phyloP scores from a whole-genome alignment of 2,888 invertebrate species.

The Aphodius sticticus region DNA sequence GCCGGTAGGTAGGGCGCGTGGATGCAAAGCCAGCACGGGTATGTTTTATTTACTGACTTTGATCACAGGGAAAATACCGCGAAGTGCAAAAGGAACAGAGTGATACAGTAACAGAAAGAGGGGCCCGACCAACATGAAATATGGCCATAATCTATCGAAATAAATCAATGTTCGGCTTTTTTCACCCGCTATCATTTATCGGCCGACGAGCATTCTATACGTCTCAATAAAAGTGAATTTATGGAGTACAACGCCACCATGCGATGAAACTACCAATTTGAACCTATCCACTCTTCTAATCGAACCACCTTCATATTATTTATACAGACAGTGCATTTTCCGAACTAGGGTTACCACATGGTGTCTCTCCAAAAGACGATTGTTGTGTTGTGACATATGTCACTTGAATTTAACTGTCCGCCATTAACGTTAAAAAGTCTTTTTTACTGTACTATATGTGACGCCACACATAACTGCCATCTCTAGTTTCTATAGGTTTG shows the following conservation, averaged over 20 bases:
- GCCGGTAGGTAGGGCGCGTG: not conserved
- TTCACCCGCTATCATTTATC: conserved; percentile 23
- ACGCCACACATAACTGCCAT: too few species aligned
- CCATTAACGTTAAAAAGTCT: too few species aligned
- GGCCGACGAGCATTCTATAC: conserved; percentile 11
- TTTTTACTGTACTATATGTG: too few species aligned
- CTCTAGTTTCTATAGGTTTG: too few species aligned
- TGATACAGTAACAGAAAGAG: not conserved
- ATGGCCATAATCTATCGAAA: conserved; percentile 25
- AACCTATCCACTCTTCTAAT: not conserved
- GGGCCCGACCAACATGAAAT: conserved; percentile 6
- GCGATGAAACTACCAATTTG: conserved; percentile 19
- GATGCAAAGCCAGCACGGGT: not conserved
- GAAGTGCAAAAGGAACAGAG: conserved; percentile 22
- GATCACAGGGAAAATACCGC: conserved; percentile 8
- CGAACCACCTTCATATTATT: not conserved
- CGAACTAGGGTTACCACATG: not conserved
- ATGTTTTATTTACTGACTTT: conserved; percentile 12
- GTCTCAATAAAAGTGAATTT: conserved; percentile 24
- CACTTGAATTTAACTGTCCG: too few species aligned
- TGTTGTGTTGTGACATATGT: not conserved
- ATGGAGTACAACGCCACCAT: conserved; percentile 12
- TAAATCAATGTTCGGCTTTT: conserved; percentile 26
- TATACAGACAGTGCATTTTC: not conserved
- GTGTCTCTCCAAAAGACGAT: not conserved